A percentile compares a stretch with the other conserved stretches of the same genome.
phyloP scores from a whole-genome alignment of 1,140 invertebrate genomes.

The Leptonema lineaticorne region DNA sequence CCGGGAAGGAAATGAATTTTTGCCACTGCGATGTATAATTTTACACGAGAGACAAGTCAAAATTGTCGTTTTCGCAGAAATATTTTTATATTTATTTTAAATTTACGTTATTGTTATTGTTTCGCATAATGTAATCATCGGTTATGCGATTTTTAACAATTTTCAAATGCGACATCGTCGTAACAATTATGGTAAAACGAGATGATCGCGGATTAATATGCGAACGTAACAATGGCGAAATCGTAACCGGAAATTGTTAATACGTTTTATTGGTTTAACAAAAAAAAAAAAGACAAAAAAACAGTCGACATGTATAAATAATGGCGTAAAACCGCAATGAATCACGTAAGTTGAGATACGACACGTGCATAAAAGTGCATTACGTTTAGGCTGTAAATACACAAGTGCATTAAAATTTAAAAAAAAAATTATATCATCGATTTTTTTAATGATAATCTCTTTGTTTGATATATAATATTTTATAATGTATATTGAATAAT shows the following conservation, averaged over 20 bases:
- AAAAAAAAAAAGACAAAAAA: no score
- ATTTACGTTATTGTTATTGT: not conserved
- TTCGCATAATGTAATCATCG: not conserved
- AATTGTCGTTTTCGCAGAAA: not conserved
- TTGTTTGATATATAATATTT: no score
- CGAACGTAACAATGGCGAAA: not conserved
- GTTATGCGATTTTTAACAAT: not conserved
- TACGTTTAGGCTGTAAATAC: constrained; percentile 6
- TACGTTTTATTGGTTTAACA: not conserved
- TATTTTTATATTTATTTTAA: no score
- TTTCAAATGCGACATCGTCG: not conserved
- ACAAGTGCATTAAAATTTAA: no score
- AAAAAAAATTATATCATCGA: no score
- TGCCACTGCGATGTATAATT: not conserved
- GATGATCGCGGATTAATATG: not conserved
- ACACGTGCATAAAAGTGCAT: not conserved
- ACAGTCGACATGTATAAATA: no score
- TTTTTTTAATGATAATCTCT: no score
- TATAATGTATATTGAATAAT: no score
- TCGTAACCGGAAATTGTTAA: not conserved
- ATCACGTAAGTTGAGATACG: not conserved
- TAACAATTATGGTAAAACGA: not conserved
- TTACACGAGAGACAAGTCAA: not conserved
- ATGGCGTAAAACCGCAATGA: not conserved
- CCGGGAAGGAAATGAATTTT: constrained; percentile 16